Conservation (phyloP, 2,113 vertebrate genomes). For the Cebidichthys violaceus region DNA sequence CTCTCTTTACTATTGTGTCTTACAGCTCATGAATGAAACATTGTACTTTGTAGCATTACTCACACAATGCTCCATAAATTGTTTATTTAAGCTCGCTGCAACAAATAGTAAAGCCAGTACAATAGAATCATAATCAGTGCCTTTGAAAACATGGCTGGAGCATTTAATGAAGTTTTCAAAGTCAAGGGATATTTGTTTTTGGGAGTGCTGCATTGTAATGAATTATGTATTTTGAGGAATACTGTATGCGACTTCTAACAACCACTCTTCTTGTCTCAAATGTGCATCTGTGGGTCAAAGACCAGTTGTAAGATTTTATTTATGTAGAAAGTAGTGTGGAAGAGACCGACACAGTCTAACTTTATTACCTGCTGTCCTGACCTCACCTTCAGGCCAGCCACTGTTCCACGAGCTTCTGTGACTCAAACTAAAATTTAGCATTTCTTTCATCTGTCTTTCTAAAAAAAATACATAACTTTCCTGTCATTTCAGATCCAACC, state of each 20-base stretch:
- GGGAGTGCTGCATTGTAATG: slow-evolving; percentile 1
- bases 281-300: slow-evolving; percentile 82
- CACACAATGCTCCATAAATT: slow-evolving; percentile 82
- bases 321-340: slow-evolving; percentile 36
- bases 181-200: slow-evolving; percentile 22
- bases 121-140: not conserved
- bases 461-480: not conserved
- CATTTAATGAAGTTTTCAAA: slow-evolving; percentile 25
- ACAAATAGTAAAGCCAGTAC: slow-evolving; percentile 47
- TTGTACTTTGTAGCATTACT: slow-evolving; percentile 88
- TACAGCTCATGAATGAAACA: slow-evolving; percentile 96
- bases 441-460: not conserved
- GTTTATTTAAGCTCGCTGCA: slow-evolving; percentile 85
- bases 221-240: slow-evolving; percentile 54
- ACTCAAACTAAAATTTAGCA: not conserved
- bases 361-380: not conserved
- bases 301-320: slow-evolving; percentile 86
- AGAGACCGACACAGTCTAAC: not conserved
- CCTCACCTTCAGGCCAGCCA: not conserved
- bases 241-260: not conserved
- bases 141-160: slow-evolving; percentile 8
- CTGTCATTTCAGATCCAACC: not conserved
- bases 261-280: slow-evolving; percentile 80
- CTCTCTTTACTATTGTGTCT: slow-evolving; percentile 88
- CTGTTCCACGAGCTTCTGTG: not conserved